These are phyloP conservation scores for Boloria euphrosyne DNA, from an alignment of 2,888 invertebrate species.

Conservation along the genomic window DNA sequence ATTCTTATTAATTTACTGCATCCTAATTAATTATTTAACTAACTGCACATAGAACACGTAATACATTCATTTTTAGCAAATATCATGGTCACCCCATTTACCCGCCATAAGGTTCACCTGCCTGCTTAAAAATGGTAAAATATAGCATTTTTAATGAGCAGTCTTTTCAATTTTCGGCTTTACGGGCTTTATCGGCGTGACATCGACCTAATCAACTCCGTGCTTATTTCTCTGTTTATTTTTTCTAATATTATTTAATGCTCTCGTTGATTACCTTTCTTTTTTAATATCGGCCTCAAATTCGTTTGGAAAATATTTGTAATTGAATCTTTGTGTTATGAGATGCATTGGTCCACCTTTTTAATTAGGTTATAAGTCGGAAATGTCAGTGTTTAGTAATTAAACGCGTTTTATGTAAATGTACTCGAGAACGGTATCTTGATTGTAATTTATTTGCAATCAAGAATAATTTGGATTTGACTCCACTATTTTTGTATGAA, in stretches of 20 bases:
- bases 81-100: slow-evolving; percentile 57
- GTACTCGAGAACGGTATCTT: slow-evolving; percentile 20
- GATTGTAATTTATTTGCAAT: slow-evolving; percentile 40
- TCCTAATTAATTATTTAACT: neutral
- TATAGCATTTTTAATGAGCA: slow-evolving; percentile 80
- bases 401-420: slow-evolving; percentile 36
- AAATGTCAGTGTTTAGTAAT: slow-evolving; percentile 33
- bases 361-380: slow-evolving; percentile 39
- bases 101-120: slow-evolving; percentile 72
- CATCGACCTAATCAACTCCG: slow-evolving; percentile 77
- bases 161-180: slow-evolving; percentile 80
- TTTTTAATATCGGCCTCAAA: slow-evolving; percentile 55
- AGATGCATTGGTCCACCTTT: slow-evolving; percentile 41
- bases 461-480: slow-evolving; percentile 24
- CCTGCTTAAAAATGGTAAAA: slow-evolving; percentile 76
- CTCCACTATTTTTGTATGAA: slow-evolving; percentile 16
- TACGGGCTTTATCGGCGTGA: slow-evolving; percentile 79
- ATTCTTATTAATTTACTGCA: neutral
- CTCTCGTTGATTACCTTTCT: slow-evolving; percentile 67
- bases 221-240: slow-evolving; percentile 58
- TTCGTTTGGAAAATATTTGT: slow-evolving; percentile 37
- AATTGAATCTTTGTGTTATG: slow-evolving; percentile 56
- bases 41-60: neutral
- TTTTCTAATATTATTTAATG: slow-evolving; percentile 57
- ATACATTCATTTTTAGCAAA: neutral